Base-by-base conservation (phyloP, 2,113 vertebrate genomes). In the Corvus hawaiiensis region DNA sequence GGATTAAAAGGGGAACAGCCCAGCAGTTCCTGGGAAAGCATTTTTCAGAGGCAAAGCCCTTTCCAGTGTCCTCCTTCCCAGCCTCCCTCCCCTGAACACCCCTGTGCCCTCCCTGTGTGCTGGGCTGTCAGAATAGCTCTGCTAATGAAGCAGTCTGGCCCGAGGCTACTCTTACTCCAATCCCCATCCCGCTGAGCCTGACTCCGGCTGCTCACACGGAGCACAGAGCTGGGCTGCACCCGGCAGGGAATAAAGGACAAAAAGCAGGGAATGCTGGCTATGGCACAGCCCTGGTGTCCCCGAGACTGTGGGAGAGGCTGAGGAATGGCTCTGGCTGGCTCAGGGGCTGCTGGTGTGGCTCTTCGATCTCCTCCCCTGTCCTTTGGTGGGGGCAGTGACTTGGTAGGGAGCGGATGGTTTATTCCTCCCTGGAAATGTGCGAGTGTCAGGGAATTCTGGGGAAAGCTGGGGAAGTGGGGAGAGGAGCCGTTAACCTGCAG, bases 61-160 rank as follows among this genome's bases (percentile, higher is more conserved):
- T 84, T 33, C 11, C 84, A 66, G 51, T 4, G 15, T 37, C 79
- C 41, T 84, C 68, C 55, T 88, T 64, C 23, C 41, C 41, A 30
- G 1, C 16, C 30, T 35, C 79, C 63, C 69, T 73, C 21, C 69
- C 84, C 84, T 43, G 41, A 27, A 54, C 4, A 49, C 48, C 39
- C 90, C 67, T 39, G 75, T 59, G 84, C 81, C 84, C 88, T 94
- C 80, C 80, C 87, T 16, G 68, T 13, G 80, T 72, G 92, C 97
- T 55, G 86, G 81, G 87, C 95, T 97, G 97, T 97, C 97, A 96
- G 67, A 80, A 90, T 20, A 22, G 92, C 96, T 96, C 93, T 93
- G 52, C 4, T 97, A 96, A 97, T 97, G 97, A 97, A 97, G 97
- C 95, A 96, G 82, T 89, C 88, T 97, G 97, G 94, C 97, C 97